phyloP scores from a whole-genome alignment of 2,797 vertebrate species.

The Novumbra hubbsi region DNA sequence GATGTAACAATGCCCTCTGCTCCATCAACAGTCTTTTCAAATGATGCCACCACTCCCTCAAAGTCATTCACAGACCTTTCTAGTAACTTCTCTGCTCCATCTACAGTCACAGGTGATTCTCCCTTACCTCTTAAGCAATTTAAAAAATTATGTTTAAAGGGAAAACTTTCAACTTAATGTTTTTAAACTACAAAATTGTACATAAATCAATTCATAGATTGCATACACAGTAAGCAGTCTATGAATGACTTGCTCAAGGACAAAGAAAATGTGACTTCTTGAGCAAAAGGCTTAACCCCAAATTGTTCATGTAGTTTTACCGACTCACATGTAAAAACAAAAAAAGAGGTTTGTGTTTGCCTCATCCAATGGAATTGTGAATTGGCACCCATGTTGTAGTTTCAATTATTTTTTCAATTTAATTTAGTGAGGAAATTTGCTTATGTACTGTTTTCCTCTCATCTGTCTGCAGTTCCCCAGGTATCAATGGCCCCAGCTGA shows the following conservation, averaged over 20 bases:
- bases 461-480: neutral
- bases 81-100: neutral
- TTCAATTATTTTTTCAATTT: neutral
- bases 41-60: too few species aligned
- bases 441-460: neutral
- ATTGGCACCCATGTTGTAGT: neutral
- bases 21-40: neutral
- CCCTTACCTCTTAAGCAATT: neutral
- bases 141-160: neutral
- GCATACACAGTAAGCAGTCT: too few species aligned
- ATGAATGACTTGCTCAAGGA: too few species aligned
- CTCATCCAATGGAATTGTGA: neutral
- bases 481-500: neutral
- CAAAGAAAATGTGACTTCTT: too few species aligned
- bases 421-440: neutral
- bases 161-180: too few species aligned
- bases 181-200: too few species aligned
- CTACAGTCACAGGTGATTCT: neutral
- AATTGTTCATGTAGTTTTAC: too few species aligned
- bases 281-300: too few species aligned
- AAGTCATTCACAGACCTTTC: neutral
- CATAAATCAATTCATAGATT: too few species aligned
- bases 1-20: neutral
- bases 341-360: neutral
- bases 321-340: too few species aligned